Base-by-base conservation (phyloP, 1,140 invertebrate species). In the Stenopsyche tienmushanensis region DNA sequence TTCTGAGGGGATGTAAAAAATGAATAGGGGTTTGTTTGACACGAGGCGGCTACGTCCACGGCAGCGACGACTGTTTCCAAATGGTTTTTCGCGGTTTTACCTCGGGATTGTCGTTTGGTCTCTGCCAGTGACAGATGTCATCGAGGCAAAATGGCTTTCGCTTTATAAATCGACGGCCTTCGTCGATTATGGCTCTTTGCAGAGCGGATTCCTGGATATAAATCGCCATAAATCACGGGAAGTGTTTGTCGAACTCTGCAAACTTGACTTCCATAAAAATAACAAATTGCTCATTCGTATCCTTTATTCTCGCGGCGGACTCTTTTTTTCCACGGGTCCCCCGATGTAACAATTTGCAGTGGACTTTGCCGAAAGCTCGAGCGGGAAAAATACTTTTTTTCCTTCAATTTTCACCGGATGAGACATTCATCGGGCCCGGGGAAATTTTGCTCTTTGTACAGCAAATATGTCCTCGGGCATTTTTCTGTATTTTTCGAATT, bases 201-300 rank as follows among this genome's bases (percentile, higher is more conserved):
- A 25, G 65, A 62, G 60, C 54, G n/a, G 49, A 25, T 44, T 21
- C 29, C 59, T 41, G 58, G 63, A 69, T 62, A 65, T 69, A 65
- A 62, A 57, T 69, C 67, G 67, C 45, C 45, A 63, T 69, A 69
- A 69, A 69, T 69, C 67, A 65, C 23, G 26, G 34, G 54, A 50
- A 65, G 58, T 65, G 67, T 65, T 69, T 65, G 67, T 42, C 50
- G 63, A 65, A 69, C 67, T 65, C 59, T 58, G 26, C 34, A 49
- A 59, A 59, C 50, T 62, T 52, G 41, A 45, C 58, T 50, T 69
- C 39, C 67, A 62, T 62, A 60, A 42, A 50, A 39, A 24, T 69
- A 69, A 69, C 59, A 58, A 62, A 69, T 63, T 42, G 60, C 60
- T 57, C 60, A 50, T 50, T 42, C 42, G 45, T 47, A 29, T n/a